Evolutionary conservation across 2,888 invertebrate genomes (phyloP).

Genomic region (Griposia aprilina): DNA sequence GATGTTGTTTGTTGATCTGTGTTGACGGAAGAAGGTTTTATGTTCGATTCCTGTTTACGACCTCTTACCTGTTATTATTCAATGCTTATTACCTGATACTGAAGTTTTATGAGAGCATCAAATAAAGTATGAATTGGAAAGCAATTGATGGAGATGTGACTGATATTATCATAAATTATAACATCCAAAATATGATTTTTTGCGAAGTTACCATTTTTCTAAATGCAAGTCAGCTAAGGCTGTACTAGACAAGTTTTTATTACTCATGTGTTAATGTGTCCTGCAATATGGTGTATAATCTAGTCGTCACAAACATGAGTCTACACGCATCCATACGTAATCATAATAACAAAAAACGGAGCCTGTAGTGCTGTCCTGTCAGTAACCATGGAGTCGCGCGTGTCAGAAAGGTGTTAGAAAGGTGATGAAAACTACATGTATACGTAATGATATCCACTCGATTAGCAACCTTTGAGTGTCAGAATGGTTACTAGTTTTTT

Average conservation of each 20-base stretch:
- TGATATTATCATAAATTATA: neutral
- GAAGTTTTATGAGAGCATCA: constrained; percentile 37
- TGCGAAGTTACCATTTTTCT: neutral
- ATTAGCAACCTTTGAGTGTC: too few relatives aligned
- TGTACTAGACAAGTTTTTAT: neutral
- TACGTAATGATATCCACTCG: too few relatives aligned
- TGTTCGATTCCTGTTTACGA: constrained; percentile 53
- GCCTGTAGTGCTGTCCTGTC: neutral
- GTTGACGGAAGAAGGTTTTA: constrained; percentile 47
- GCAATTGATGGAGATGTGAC: constrained; percentile 20
- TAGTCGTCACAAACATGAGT: neutral
- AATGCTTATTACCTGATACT: constrained; percentile 53
- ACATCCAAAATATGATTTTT: neutral
- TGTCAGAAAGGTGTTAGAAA: too few relatives aligned
- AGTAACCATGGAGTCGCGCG: neutral
- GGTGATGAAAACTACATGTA: too few relatives aligned
- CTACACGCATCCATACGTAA: too few relatives aligned
- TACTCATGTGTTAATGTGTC: neutral
- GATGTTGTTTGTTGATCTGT: constrained; percentile 48
- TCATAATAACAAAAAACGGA: neutral
- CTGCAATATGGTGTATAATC: neutral
- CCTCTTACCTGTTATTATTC: constrained; percentile 48
- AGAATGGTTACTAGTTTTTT: too few relatives aligned
- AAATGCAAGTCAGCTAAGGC: neutral
- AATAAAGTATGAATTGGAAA: constrained; percentile 47